Base-by-base conservation (phyloP, 2,113 vertebrate species). In the Thunnus maccoyii region DNA sequence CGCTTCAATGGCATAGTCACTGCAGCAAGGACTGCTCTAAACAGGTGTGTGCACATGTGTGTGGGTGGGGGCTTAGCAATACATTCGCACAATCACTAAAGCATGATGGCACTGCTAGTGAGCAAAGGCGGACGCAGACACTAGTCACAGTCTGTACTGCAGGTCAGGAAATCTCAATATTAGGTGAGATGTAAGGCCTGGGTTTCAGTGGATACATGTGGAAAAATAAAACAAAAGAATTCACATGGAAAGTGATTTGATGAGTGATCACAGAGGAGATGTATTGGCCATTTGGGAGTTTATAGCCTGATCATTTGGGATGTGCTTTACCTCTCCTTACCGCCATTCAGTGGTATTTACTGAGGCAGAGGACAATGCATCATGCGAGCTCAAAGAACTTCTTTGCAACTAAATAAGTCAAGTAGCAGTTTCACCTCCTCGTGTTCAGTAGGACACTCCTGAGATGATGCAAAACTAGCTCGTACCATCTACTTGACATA, bases 11-110 rank as follows among this genome's bases (percentile, higher is more conserved):
- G 80, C 36, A 52, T 13, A 36, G 56, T 52, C 65, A 60, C 72
- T 67, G 69, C 81, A 81, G 72, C 50, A 63, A 25, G 41, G 65
- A 83, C 75, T 60, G 78, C 83, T 82, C 78, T 63, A 80, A 72
- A 62, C 14, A 56, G 6, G 56, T 47, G 74, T 67, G 66, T 56
- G 51, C 48, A 68, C 60, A 27, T 55, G 72, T 30, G 46, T 7
- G 46, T 62, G 54, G 22, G 69, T 32, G 50, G 2, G 54, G 14
- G 52, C 18, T 71, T 18, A 76, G 36, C 48, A 36, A 64, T 69
- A 73, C 77, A 63, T 66, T 76, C 48, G 57, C 56, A 81, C 80
- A 44, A 4, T 75, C 65, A 73, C 72, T 20, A 27, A 75, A 87
- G 50, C 73, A 48, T 5, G 58, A 79, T 67, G 83, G 69, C 71